Base-by-base conservation (phyloP, 2,888 invertebrate genomes). In the Leucania comma region DNA sequence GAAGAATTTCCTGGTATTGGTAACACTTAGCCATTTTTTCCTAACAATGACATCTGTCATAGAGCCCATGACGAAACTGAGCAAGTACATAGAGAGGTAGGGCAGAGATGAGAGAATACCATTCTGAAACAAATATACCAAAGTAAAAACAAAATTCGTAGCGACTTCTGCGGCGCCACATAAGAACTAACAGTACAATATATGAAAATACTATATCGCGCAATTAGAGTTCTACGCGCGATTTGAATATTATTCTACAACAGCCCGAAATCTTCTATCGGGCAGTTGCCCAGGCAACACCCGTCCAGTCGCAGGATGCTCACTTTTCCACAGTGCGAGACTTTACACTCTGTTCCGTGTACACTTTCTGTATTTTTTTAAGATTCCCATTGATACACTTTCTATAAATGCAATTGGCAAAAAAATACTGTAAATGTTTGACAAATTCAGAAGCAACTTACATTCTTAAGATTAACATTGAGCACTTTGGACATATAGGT, bases 11-110 rank as follows among this genome's bases (percentile, higher is more conserved):
- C 98, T 96, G 0, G 97, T 96, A 1, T 93, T 91, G 9, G 96
- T 94, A 24, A 97, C 91, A 4, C 93, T 93, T 3, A 97, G 85
- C 83, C 96, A 92, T 2, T 96, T 93, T n/a, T 92, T 96, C 48
- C 93, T 95, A 29, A 97, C 96, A 0, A 97, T 90, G 64, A 95
- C 88, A 84, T 98, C 98, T 0, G 98, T 97, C 62, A 97, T 87
- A 50, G 95, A 96, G 9, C 98, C 97, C 91, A 98, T 97, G 0
- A 97, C 95, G 84, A 98, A 97, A 83, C 97, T 97, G 58, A 97
- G 90, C 20, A 97, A 73, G 96, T 97, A 98, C 95, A 98, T 97
- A 0, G 96, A 96, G 29, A 98, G 92, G 89, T 98, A 98, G 0
- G 98, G 98, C 35, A 98, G 88, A 0, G 97, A 97, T 0, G 98